Conservation (phyloP, 2,888 invertebrate species). For the Perizoma flavofasciatum region DNA sequence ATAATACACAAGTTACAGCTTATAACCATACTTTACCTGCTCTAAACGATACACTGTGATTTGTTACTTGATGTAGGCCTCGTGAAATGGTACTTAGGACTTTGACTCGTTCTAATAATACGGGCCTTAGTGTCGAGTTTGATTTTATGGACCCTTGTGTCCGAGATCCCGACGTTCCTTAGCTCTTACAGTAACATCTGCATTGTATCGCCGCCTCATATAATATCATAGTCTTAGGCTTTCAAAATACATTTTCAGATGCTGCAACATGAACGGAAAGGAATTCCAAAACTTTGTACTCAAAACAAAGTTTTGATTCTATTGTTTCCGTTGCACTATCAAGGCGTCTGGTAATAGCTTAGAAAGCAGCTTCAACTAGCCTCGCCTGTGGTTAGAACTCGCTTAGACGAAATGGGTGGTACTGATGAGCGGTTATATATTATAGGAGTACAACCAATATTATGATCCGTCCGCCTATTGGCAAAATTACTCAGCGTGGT, state of each 20-base stretch:
- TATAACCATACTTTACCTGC: no score
- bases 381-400: constrained; percentile 10
- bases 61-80: no score
- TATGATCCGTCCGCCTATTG: constrained; percentile 94
- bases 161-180: no score
- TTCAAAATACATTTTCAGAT: neutral
- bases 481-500: constrained; percentile 94
- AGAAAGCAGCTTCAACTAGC: constrained; percentile 5
- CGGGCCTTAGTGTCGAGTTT: no score
- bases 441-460: constrained; percentile 89
- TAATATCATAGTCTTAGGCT: neutral
- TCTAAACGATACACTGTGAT: no score
- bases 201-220: neutral
- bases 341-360: neutral
- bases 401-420: constrained; percentile 21
- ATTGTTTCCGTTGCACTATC: neutral
- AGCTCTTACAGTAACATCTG: neutral
- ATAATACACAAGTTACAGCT: no score
- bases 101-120: no score
- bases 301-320: neutral
- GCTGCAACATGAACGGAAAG: neutral
- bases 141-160: no score
- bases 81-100: no score
- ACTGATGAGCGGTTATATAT: constrained; percentile 56
- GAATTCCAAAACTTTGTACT: neutral